These are phyloP conservation scores for Casuarius casuarius DNA, from an alignment of 2,113 vertebrate species.

Conservation along the genomic window DNA sequence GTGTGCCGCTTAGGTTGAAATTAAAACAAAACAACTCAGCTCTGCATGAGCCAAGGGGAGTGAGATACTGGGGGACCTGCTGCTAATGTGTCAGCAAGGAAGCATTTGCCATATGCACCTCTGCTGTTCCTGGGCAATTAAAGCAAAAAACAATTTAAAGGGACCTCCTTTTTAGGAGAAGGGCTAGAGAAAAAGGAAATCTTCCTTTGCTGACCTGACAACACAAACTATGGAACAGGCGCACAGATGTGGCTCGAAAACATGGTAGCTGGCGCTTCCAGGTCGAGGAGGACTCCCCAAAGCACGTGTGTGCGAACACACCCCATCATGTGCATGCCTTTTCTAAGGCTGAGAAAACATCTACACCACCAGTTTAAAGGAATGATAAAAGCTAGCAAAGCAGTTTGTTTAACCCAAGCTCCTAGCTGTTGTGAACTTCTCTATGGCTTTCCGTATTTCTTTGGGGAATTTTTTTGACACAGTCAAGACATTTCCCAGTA, in stretches of 20 bases:
- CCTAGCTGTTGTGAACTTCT: background rate
- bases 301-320: background rate
- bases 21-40: background rate
- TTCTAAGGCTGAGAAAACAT: fast-evolving
- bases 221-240: background rate
- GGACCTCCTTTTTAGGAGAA: background rate
- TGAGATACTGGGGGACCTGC: background rate
- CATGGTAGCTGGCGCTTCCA: background rate
- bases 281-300: background rate
- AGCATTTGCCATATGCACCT: constrained; percentile 15
- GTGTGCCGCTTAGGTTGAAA: background rate
- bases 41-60: background rate
- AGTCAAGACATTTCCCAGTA: background rate
- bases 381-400: background rate
- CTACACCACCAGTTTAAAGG: background rate
- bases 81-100: constrained; percentile 24
- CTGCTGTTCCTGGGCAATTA: background rate
- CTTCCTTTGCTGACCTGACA: background rate
- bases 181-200: background rate
- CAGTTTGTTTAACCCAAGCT: background rate
- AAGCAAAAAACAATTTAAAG: background rate
- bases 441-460: background rate
- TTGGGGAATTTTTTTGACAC: fast-evolving
- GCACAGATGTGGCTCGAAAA: background rate
- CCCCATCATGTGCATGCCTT: background rate